Conservation (phyloP, 2,113 vertebrate genomes). For the Astatoreochromis straeleni region DNA sequence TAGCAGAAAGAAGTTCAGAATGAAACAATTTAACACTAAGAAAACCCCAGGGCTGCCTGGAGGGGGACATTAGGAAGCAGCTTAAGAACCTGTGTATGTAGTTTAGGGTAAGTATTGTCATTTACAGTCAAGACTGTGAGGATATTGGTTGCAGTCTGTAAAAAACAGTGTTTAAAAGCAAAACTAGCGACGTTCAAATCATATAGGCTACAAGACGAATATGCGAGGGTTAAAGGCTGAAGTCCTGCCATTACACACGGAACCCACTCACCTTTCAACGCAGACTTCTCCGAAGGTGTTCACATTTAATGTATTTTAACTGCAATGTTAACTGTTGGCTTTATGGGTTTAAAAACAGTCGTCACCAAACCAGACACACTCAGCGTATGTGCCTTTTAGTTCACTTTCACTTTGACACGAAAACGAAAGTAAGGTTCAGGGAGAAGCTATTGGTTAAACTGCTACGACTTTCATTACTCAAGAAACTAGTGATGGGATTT, state of each 20-base stretch:
- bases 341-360: neutral
- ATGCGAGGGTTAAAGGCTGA: neutral
- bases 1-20: neutral
- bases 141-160: neutral
- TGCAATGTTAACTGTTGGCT: neutral
- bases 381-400: neutral
- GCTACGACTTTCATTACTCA: neutral
- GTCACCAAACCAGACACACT: neutral
- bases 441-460: neutral
- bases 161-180: neutral
- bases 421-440: neutral
- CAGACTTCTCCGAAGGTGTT: neutral
- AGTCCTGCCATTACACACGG: neutral
- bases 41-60: neutral
- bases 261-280: neutral
- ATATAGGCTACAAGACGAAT: neutral
- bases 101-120: neutral
- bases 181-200: neutral
- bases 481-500: neutral
- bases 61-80: neutral
- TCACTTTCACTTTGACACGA: neutral
- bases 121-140: neutral
- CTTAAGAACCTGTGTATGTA: neutral
- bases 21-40: neutral
- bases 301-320: neutral